A percentile compares a stretch with the other conserved stretches of the same genome.
phyloP scores from a whole-genome alignment of 2,113 vertebrate species.

The Antechinus stuartii region DNA sequence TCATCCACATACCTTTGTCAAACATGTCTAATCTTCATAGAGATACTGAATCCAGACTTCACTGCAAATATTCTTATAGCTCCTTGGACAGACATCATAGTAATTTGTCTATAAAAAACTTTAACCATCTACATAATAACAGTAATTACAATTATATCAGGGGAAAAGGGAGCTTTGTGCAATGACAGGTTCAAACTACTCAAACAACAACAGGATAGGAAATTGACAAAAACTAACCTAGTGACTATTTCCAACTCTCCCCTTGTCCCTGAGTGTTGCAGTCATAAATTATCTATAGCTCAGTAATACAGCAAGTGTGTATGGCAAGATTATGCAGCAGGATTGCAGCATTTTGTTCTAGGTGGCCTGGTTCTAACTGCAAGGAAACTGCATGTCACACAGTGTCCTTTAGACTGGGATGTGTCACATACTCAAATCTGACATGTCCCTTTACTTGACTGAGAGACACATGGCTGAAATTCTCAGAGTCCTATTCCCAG shows the following conservation, averaged over 20 bases:
- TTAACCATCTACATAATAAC: background rate
- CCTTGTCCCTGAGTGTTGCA: constrained; percentile 32
- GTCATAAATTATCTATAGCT: constrained; percentile 56
- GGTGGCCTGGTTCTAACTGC: background rate
- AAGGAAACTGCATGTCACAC: background rate
- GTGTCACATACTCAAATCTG: background rate
- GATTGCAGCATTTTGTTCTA: background rate
- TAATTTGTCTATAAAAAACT: constrained; percentile 8
- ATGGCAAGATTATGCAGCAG: background rate
- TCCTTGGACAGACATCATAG: background rate
- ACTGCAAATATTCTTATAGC: constrained; percentile 29
- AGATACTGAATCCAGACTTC: constrained; percentile 35
- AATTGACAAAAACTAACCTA: constrained; percentile 13
- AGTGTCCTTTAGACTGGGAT: background rate
- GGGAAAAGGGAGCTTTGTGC: background rate
- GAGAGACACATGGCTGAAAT: background rate
- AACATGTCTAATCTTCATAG: constrained; percentile 29
- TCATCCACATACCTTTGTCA: constrained; percentile 16
- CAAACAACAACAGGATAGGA: background rate
- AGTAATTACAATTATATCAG: background rate
- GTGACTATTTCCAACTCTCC: constrained; percentile 18
- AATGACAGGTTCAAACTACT: background rate
- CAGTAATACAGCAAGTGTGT: background rate
- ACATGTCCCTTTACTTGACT: background rate
- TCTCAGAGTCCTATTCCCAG: background rate